These are phyloP conservation scores for Subanguina moxae DNA, from an alignment of 1,140 invertebrate genomes.

Conservation along the genomic window DNA sequence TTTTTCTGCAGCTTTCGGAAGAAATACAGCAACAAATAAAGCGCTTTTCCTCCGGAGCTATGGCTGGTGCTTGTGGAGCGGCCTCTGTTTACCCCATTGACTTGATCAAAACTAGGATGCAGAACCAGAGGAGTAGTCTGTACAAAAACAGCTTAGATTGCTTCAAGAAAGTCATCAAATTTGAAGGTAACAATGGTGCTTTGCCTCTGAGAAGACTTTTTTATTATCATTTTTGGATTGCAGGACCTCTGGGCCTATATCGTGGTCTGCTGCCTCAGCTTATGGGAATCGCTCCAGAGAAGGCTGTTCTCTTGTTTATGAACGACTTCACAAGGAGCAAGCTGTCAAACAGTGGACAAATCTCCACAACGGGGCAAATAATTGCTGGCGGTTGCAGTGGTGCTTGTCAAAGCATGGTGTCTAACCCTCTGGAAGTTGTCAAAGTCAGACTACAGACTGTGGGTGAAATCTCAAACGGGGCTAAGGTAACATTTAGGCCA, in stretches of 20 bases:
- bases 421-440: conserved; percentile 97
- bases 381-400: conserved; percentile 86
- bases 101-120: conserved; percentile 93
- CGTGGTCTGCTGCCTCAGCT: conserved; percentile 88
- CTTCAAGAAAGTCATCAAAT: conserved; percentile 85
- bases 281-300: conserved; percentile 98
- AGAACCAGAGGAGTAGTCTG: conserved; percentile 78
- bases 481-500: conserved; percentile 67
- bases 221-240: conserved; percentile 1
- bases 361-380: conserved; percentile 79
- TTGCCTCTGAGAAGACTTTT: not conserved
- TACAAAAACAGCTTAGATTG: conserved; percentile 92
- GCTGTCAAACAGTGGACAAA: conserved; percentile 70
- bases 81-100: conserved; percentile 82
- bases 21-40: no score
- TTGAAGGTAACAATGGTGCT: conserved; percentile 72
- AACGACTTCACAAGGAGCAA: conserved; percentile 94
- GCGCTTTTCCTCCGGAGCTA: not conserved
- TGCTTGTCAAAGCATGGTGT: conserved; percentile 74
- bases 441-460: conserved; percentile 98
- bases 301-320: conserved; percentile 94
- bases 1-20: no score
- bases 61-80: not conserved
- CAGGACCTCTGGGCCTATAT: conserved; percentile 78
- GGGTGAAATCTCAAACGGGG: conserved; percentile 77